Evolutionary conservation across 2,113 vertebrate genomes (phyloP), one percentile per base, ranked within the genome.

Genomic region (Aldabrachelys gigantea): DNA sequence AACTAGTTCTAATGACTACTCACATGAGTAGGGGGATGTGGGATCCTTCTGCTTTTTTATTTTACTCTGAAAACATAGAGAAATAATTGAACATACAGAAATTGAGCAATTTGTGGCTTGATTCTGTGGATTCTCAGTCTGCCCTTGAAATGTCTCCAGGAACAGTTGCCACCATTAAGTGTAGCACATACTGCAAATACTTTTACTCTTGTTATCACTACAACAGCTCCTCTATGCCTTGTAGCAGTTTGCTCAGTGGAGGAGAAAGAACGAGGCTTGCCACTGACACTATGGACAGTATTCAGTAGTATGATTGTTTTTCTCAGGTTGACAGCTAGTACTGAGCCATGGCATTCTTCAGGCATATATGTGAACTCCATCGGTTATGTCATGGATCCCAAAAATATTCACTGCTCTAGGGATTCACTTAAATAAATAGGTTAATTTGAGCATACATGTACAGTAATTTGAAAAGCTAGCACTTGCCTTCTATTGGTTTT

Each of bases 1-100:
- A 82, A 82, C 89, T 94, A 85, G 83, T 90, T 96, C 93, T 88
- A 95, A 87, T 93, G 90, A 95, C 82, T 84, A 78, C 86, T 96
- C 92, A 75, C n/a, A 80, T 50, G 90, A 95, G 91, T 27, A 62
- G 84, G 31, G 31, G 19, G 22, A 84, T 0, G 0, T 79, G 54
- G n/a, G 29, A 4, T 1, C 35, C n/a, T 85, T 93, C 69, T 81
- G 78, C 25, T 88, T 72, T 38, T 92, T 94, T 13, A 14, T 78
- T 92, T 96, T 92, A 75, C 10, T 24, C 53, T 69, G 54, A 87
- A 54, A 81, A 95, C 91, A 82, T 83, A 89, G 91, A 59, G 49
- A 93, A 85, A 85, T 69, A 86, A 89, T 56, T 91, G n/a, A 38
- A 72, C n/a, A 10, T 72, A 72, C 8, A 22, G 35, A 72, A 38